A percentile compares a stretch with the other conserved stretches of the same genome.
Conservation (phyloP, 1,140 invertebrate genomes). For the Leptinotarsa defecta region DNA sequence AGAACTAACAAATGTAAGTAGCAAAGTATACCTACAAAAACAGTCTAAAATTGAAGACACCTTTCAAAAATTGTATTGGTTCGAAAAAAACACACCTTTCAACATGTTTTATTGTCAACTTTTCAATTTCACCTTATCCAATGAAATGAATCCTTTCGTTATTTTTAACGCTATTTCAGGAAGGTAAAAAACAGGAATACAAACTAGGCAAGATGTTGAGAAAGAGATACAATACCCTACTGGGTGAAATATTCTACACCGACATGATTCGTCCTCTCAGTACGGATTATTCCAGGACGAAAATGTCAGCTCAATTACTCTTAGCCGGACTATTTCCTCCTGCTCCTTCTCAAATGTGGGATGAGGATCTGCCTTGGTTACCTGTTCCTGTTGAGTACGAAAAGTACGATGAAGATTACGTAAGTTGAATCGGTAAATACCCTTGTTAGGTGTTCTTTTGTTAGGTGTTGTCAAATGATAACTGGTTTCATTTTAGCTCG, state of each 20-base stretch:
- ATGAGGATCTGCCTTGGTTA: slow-evolving; percentile 58
- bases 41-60: no score
- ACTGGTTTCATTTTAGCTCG: no score
- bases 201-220: slow-evolving; percentile 66
- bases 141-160: no score
- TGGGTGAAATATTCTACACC: slow-evolving; percentile 65
- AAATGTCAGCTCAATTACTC: slow-evolving; percentile 63
- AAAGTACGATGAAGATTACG: slow-evolving; percentile 57
- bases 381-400: slow-evolving; percentile 62
- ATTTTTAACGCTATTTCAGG: slow-evolving; percentile 33
- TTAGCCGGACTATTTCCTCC: slow-evolving; percentile 60
- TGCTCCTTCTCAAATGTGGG: slow-evolving; percentile 55
- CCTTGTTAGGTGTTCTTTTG: no score
- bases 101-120: no score
- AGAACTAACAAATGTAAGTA: slow-evolving; percentile 48
- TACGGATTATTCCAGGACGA: slow-evolving; percentile 63
- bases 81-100: no score
- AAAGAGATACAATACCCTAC: slow-evolving; percentile 64
- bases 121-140: no score
- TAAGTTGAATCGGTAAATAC: slow-evolving; percentile 39
- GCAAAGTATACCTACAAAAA: no score
- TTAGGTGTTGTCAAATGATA: no score
- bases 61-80: no score
- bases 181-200: slow-evolving; percentile 61
- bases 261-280: slow-evolving; percentile 49